Evolutionary conservation across 2,797 vertebrate species (phyloP).

Genomic region (Fistularia commersonii): DNA sequence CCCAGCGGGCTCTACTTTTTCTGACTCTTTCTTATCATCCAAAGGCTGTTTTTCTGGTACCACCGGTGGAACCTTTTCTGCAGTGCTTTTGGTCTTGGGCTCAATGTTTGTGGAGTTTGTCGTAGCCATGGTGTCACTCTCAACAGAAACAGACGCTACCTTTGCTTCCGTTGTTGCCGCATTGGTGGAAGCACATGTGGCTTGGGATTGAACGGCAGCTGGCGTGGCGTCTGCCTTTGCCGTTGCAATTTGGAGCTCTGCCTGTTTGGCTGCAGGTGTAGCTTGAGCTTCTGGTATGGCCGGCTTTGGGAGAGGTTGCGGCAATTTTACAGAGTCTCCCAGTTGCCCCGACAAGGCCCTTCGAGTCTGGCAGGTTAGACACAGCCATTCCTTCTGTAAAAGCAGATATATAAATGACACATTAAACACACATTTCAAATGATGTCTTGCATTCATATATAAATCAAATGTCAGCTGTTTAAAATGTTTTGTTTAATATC

Average conservation of each 20-base stretch:
- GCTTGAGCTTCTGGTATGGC: constrained; percentile 44
- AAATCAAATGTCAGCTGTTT: too few species aligned
- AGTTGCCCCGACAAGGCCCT: constrained; percentile 88
- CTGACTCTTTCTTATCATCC: constrained; percentile 14
- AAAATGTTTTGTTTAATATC: too few species aligned
- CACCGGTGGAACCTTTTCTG: constrained; percentile 13
- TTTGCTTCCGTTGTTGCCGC: constrained; percentile 19
- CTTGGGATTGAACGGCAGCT: constrained; percentile 31
- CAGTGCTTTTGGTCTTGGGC: constrained; percentile 14
- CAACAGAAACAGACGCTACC: constrained; percentile 24
- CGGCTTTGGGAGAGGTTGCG: constrained; percentile 51
- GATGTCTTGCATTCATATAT: background rate
- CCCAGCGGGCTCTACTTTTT: constrained; percentile 13
- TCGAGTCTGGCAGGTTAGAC: constrained; percentile 95
- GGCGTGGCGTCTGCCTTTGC: constrained; percentile 47
- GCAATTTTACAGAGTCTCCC: constrained; percentile 76
- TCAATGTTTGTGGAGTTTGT: constrained; percentile 15
- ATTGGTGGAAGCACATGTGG: constrained; percentile 9
- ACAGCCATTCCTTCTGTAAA: constrained; percentile 94
- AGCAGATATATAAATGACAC: constrained; percentile 24
- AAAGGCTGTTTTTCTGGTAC: constrained; percentile 20
- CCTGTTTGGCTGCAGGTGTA: constrained; percentile 35
- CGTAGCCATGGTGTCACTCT: constrained; percentile 12
- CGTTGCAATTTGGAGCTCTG: constrained; percentile 44
- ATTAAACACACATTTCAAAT: background rate